Evolutionary conservation across 1,140 invertebrate species (phyloP), one percentile per base, ranked within the genome.

Genomic region (Euschistus heros): DNA sequence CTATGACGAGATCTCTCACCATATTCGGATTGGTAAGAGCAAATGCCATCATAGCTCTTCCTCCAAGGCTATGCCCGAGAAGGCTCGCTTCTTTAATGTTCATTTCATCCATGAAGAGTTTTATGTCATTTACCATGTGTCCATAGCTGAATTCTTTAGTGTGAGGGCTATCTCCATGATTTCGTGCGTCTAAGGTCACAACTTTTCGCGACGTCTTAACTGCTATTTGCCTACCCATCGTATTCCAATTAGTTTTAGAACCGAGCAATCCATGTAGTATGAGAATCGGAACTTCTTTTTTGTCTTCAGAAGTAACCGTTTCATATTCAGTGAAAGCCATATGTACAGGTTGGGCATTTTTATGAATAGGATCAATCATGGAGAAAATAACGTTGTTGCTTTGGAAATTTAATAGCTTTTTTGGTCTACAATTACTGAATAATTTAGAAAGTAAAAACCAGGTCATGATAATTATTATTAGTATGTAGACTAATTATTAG

Each of bases 31-130:
- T 67, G 42, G 75, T 79, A 13, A 94, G 75, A 44, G 91, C 86
- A 22, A 87, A 78, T 24, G 80, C 79, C 91, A 96, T 95, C 55
- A 86, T 84, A 2, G 86, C 78, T 62, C 89, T 83, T 14, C 92
- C 94, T n/a, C 93, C 93, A 87, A 96, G 93, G 64, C 90, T 92
- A 71, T 96, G 92, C 0, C 93, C 93, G 66, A 97, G 75, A 6
- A 94, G 70, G 65, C 82, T 77, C 15, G 83, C 80, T 7, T 89
- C 77, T 0, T 77, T 72, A 52, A 91, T 73, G 0, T 77, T 72
- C 57, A 90, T 73, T 57, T 83, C 80, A 42, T 81, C 74, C 70
- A 90, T 75, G 20, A 93, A 76, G 26, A 78, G 66, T 2, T 81
- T 70, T 44, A 94, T 71, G 76, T 96, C 94, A 66, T 80, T 79